Percentiles rank a stretch among this genome's conserved stretches.
phyloP scores from a whole-genome alignment of 2,888 invertebrate species.

The Caenorhabditis angaria region DNA sequence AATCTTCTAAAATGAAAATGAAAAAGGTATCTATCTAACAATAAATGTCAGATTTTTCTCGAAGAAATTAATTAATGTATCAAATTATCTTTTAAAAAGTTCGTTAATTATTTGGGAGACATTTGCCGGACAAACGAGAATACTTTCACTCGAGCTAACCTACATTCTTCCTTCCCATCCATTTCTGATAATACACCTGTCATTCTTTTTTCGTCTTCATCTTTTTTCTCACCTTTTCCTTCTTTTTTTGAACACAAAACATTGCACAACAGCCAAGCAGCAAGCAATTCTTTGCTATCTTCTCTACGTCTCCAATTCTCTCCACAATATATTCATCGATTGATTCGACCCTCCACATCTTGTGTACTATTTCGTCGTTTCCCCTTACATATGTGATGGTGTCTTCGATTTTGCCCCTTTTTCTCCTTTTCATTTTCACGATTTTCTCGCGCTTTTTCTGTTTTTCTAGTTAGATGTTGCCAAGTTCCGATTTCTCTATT shows the following conservation, averaged over 20 bases:
- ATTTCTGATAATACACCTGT: background rate
- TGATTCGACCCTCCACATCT: constrained; percentile 1
- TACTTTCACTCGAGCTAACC: background rate
- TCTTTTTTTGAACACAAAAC: background rate
- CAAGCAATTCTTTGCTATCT: background rate
- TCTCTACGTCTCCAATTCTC: background rate
- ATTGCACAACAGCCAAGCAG: background rate
- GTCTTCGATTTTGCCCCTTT: constrained; percentile 4
- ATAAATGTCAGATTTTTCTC: background rate
- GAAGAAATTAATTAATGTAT: background rate
- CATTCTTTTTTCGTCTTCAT: too few relatives aligned
- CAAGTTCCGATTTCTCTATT: background rate
- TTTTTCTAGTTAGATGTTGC: background rate
- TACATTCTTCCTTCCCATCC: too few relatives aligned
- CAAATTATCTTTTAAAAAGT: constrained; percentile 1
- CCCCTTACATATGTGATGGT: background rate
- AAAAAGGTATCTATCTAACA: too few relatives aligned
- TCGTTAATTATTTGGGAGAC: too few relatives aligned
- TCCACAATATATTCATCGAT: constrained; percentile 1
- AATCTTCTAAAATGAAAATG: too few relatives aligned
- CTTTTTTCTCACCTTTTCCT: background rate
- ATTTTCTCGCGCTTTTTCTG: constrained; percentile 1
- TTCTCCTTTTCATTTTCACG: constrained; percentile 1
- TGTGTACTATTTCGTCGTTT: constrained; percentile 2
- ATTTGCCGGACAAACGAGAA: background rate